phyloP scores from a whole-genome alignment of 2,888 invertebrate genomes.

The Platycnemis pennipes region DNA sequence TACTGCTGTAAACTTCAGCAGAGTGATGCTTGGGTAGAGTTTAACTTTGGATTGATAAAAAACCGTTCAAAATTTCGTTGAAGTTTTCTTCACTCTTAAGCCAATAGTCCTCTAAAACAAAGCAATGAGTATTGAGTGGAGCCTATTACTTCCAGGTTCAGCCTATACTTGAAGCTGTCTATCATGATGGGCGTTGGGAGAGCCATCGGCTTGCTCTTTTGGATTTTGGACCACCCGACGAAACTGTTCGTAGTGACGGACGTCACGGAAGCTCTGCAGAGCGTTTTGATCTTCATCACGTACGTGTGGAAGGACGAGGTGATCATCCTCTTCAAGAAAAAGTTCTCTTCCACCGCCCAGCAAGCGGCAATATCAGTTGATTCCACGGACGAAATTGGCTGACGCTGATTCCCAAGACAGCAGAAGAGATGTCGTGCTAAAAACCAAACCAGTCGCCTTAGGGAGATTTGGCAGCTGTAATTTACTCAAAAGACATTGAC shows the following conservation, averaged over 20 bases:
- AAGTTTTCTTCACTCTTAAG: too few species aligned
- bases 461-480: neutral
- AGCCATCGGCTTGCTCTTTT: neutral
- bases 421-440: neutral
- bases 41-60: too few species aligned
- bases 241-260: neutral
- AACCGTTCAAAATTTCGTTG: too few species aligned
- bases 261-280: constrained; percentile 81
- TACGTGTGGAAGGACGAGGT: constrained; percentile 84
- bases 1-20: too few species aligned
- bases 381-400: neutral
- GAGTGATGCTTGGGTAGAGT: too few species aligned
- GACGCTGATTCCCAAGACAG: neutral
- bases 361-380: neutral
- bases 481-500: neutral
- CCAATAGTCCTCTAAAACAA: too few species aligned
- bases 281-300: constrained; percentile 83
- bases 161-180: neutral
- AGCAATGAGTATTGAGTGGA: neutral
- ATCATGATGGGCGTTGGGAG: constrained; percentile 6
- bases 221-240: neutral
- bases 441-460: neutral
- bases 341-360: neutral
- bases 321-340: constrained; percentile 77
- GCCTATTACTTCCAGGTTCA: neutral